These are phyloP conservation scores for Stomatorhinus ivindoensis DNA, from an alignment of 2,113 vertebrate species.

Conservation along the genomic window DNA sequence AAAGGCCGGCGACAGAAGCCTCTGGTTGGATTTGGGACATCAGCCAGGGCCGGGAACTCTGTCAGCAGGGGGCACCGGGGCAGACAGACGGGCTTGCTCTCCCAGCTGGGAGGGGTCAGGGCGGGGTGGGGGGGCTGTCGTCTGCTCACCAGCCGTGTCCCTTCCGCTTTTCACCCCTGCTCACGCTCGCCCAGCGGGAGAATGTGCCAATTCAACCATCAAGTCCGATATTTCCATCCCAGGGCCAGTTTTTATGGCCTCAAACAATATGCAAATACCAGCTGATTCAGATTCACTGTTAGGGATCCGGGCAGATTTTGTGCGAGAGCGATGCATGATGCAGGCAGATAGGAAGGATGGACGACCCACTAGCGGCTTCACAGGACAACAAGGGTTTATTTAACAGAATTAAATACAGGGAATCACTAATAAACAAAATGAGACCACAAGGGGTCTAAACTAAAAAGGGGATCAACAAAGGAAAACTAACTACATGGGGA, in stretches of 20 bases:
- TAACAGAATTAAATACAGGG: too few species aligned
- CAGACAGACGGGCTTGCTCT: not conserved
- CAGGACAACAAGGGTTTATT: too few species aligned
- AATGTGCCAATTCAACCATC: not conserved
- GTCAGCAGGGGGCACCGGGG: not conserved
- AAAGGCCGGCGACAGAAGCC: not conserved
- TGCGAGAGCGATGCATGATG: too few species aligned
- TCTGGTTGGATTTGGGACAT: not conserved
- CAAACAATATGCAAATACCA: not conserved
- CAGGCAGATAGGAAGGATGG: too few species aligned
- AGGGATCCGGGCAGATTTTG: too few species aligned
- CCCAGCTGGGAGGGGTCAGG: not conserved
- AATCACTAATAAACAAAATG: too few species aligned
- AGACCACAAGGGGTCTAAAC: too few species aligned
- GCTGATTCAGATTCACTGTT: not conserved
- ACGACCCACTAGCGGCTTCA: too few species aligned
- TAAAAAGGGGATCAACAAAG: too few species aligned
- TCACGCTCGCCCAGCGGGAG: not conserved
- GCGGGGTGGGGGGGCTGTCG: not conserved
- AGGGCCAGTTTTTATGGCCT: not conserved
- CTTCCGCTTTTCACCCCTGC: not conserved
- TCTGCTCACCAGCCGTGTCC: not conserved
- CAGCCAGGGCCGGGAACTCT: not conserved
- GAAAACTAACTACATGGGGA: too few species aligned
- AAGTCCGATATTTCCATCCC: not conserved